Percentiles rank a stretch among this genome's conserved stretches.
phyloP scores from a whole-genome alignment of 2,888 invertebrate genomes.

The Diplolepis rosae region DNA sequence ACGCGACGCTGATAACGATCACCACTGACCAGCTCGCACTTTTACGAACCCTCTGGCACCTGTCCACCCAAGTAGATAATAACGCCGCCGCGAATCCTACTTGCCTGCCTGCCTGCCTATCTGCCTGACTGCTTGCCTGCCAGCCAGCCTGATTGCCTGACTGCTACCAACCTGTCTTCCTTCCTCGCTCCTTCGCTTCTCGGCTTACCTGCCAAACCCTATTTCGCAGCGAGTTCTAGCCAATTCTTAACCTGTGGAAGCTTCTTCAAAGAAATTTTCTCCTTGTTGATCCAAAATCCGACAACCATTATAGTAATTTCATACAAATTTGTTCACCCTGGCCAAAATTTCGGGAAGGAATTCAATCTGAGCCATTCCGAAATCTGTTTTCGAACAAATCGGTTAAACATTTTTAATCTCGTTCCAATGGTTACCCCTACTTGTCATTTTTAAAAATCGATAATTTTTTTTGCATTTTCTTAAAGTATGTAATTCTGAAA shows the following conservation, averaged over 20 bases:
- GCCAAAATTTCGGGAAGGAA: too few species aligned
- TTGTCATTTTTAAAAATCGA: too few species aligned
- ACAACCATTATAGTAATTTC: too few species aligned
- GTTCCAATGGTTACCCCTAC: too few species aligned
- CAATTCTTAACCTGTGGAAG: conserved; percentile 38
- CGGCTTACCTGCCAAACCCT: conserved; percentile 9
- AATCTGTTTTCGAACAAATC: too few species aligned
- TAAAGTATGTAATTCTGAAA: too few species aligned
- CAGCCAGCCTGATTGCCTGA: conserved; percentile 61
- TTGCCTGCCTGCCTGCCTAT: conserved; percentile 49
- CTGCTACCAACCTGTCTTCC: conserved; percentile 51
- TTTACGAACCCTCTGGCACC: conserved; percentile 63
- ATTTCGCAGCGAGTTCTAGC: conserved; percentile 40
- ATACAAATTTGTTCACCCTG: too few species aligned
- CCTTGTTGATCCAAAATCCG: too few species aligned
- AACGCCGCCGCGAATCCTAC: conserved; percentile 62
- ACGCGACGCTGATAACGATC: conserved; percentile 63
- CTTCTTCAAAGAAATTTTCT: conserved; percentile 35
- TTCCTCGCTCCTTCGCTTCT: conserved; percentile 34
- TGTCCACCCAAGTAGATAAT: conserved; percentile 69
- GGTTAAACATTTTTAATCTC: too few species aligned
- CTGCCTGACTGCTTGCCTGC: conserved; percentile 62
- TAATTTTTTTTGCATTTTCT: too few species aligned
- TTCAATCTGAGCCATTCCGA: too few species aligned
- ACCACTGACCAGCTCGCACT: conserved; percentile 56